Percentiles rank a stretch among this genome's conserved stretches.
phyloP scores from a whole-genome alignment of 1,140 invertebrate genomes.

The Gonioctena quinquepunctata region DNA sequence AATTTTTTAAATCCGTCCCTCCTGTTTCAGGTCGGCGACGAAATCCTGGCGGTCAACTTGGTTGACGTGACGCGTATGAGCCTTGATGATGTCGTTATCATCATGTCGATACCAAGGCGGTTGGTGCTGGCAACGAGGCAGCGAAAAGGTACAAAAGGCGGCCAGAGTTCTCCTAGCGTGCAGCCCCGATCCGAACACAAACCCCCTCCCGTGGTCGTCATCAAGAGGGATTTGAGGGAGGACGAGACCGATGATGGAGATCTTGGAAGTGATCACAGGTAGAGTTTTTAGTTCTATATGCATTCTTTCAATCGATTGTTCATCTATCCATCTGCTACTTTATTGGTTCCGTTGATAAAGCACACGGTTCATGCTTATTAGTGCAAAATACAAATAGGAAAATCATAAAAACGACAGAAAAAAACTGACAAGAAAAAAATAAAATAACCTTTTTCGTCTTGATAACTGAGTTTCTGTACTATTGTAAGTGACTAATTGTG shows the following conservation, averaged over 20 bases:
- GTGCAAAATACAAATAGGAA: no score
- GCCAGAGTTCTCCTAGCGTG: constrained; percentile 67
- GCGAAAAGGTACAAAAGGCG: constrained; percentile 68
- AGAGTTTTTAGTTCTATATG: no score
- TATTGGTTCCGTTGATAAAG: no score
- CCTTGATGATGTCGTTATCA: constrained; percentile 97
- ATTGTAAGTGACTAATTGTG: no score
- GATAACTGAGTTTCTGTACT: no score
- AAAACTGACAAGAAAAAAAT: no score
- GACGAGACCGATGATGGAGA: constrained; percentile 73
- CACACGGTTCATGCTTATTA: no score
- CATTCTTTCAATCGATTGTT: no score
- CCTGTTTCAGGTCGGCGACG: constrained; percentile 88
- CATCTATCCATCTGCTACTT: no score
- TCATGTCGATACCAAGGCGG: constrained; percentile 97
- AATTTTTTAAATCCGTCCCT: no score
- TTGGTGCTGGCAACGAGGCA: constrained; percentile 90
- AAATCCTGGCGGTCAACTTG: constrained; percentile 96
- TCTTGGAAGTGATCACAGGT: constrained; percentile 60
- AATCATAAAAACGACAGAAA: no score
- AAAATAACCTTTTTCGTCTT: no score
- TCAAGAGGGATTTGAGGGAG: constrained; percentile 87
- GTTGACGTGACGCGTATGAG: constrained; percentile 98
- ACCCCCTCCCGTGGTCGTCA: constrained; percentile 89
- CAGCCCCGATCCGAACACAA: constrained; percentile 78